phyloP scores from a whole-genome alignment of 1,140 invertebrate species.

The Drosophila burlai region DNA sequence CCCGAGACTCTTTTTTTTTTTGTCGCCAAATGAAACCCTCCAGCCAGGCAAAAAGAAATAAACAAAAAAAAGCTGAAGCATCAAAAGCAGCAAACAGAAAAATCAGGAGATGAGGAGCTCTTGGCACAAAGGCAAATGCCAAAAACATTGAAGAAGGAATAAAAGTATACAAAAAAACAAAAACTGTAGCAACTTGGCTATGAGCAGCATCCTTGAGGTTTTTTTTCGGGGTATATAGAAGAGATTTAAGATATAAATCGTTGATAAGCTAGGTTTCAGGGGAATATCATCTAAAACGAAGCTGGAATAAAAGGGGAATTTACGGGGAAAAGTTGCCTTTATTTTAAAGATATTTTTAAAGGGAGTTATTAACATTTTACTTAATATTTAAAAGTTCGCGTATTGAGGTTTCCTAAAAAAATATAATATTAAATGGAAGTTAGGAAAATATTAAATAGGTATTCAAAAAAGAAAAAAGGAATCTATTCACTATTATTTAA shows the following conservation, averaged over 20 bases:
- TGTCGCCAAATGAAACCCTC: constrained; percentile 60
- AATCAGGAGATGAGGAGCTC: constrained; percentile 35
- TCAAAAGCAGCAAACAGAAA: constrained; percentile 8
- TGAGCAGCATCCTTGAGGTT: constrained; percentile 19
- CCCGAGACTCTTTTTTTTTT: constrained; percentile 15
- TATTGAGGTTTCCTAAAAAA: neutral
- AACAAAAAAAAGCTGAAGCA: constrained; percentile 22
- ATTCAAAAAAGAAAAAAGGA: too few species aligned
- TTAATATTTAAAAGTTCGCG: neutral
- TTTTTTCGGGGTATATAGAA: neutral
- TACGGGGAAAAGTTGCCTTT: fast-evolving
- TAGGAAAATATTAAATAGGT: too few species aligned
- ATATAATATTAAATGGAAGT: neutral
- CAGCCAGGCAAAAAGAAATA: constrained; percentile 37
- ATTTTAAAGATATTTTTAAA: neutral
- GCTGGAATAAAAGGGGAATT: too few species aligned
- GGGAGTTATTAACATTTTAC: neutral
- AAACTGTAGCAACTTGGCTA: constrained; percentile 1
- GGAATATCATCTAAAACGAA: neutral
- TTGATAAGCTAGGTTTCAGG: neutral
- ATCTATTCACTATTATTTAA: too few species aligned
- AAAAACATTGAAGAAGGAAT: constrained; percentile 45
- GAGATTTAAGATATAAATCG: constrained; percentile 14
- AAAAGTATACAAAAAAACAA: constrained; percentile 11
- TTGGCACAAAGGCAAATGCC: constrained; percentile 46